These are phyloP conservation scores for Glaucidium brasilianum DNA, from an alignment of 2,113 vertebrate species.

Conservation along the genomic window DNA sequence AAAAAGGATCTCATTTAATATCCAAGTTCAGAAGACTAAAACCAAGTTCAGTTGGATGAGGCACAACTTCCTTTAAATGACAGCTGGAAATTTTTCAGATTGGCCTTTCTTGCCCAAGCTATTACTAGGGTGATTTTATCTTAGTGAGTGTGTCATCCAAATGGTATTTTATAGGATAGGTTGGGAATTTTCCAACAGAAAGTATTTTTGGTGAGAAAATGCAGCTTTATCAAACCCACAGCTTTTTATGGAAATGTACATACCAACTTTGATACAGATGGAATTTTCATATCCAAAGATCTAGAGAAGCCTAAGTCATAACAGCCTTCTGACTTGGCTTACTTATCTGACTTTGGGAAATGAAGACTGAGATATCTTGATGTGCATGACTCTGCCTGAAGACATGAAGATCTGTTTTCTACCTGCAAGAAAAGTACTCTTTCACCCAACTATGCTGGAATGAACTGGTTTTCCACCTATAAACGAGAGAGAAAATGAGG, in stretches of 20 bases:
- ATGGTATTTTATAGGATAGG: not conserved
- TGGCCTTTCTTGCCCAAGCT: not conserved
- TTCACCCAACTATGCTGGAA: not conserved
- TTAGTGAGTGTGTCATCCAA: not conserved
- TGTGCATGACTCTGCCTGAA: not conserved
- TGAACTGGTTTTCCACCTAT: not conserved
- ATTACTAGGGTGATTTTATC: not conserved
- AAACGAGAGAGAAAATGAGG: not conserved
- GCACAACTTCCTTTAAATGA: not conserved
- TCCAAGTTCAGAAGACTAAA: not conserved
- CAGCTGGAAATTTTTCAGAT: not conserved
- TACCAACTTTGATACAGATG: conserved; percentile 6
- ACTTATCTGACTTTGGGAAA: not conserved
- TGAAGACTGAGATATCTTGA: not conserved
- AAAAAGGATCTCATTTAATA: not conserved
- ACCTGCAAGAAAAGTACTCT: not conserved
- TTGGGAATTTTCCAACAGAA: not conserved
- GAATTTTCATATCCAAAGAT: not conserved
- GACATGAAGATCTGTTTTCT: not conserved
- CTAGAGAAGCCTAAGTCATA: not conserved
- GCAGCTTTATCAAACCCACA: not conserved
- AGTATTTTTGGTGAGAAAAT: conserved; percentile 1
- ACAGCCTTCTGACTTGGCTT: not conserved
- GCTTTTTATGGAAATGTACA: not conserved
- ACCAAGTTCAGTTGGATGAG: not conserved